Evolutionary conservation across 2,888 invertebrate species (phyloP).

Genomic region (Proisotoma minuta): DNA sequence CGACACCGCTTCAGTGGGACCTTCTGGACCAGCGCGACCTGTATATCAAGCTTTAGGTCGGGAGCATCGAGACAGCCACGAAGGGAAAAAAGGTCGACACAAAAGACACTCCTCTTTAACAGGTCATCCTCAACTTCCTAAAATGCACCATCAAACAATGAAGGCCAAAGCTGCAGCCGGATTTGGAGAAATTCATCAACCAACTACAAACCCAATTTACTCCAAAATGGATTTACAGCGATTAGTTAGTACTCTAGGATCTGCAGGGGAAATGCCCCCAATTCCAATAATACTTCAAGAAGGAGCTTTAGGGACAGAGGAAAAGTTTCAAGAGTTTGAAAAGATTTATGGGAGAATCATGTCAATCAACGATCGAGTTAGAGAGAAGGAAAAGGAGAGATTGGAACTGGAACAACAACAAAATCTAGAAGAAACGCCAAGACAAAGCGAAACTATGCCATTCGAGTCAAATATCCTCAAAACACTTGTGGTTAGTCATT

Average conservation of each 20-base stretch:
- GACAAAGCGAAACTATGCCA: constrained; percentile 17
- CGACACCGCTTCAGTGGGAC: background rate
- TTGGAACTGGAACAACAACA: background rate
- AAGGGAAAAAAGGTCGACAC: background rate
- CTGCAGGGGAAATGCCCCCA: constrained; percentile 1
- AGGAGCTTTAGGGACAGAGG: background rate
- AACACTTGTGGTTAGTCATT: constrained; percentile 12
- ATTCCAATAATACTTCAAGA: constrained; percentile 1
- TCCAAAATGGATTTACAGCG: constrained; percentile 20
- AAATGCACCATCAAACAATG: background rate
- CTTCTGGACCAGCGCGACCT: background rate
- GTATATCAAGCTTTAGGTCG: background rate
- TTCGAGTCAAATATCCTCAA: constrained; percentile 28
- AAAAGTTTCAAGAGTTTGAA: constrained; percentile 2
- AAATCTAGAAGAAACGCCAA: background rate
- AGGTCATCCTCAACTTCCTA: no score
- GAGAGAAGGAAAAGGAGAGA: background rate
- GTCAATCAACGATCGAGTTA: constrained; percentile 11
- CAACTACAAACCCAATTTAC: constrained; percentile 1
- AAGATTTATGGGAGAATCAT: constrained; percentile 9
- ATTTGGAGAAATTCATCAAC: background rate
- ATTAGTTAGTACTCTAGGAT: constrained; percentile 9
- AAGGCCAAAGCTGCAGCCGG: background rate
- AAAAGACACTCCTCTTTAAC: no score
- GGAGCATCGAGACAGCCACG: background rate